A percentile compares a stretch with the other conserved stretches of the same genome.
Conservation (phyloP, 1,140 invertebrate species). For the Drosophila melanica region DNA sequence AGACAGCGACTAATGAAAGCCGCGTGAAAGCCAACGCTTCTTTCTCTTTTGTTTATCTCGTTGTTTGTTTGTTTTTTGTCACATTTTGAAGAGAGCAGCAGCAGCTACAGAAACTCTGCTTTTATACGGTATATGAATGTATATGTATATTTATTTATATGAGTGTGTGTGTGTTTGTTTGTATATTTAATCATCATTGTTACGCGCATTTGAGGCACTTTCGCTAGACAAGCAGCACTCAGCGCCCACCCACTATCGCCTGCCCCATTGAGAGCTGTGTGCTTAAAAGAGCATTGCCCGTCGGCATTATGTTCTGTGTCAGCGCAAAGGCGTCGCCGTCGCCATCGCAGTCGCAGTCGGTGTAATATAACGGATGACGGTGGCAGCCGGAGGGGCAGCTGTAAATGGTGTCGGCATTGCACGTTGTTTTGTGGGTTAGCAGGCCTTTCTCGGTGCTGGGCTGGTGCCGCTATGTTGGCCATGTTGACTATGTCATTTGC, state of each 20-base stretch:
- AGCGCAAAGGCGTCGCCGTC: conserved; percentile 64
- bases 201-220: conserved; percentile 73
- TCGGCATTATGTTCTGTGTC: conserved; percentile 81
- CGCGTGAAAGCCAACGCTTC: conserved; percentile 59
- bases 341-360: no score
- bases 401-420: conserved; percentile 59
- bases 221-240: conserved; percentile 55
- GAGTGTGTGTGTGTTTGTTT: conserved; percentile 10
- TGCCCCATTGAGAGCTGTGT: conserved; percentile 59
- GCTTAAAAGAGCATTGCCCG: conserved; percentile 82
- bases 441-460: conserved; percentile 46
- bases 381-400: background rate
- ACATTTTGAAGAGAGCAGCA: conserved; percentile 64
- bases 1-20: conserved; percentile 51
- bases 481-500: conserved; percentile 81
- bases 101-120: conserved; percentile 5
- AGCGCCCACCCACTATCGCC: conserved; percentile 18
- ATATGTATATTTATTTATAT: conserved; percentile 20
- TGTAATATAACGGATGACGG: background rate
- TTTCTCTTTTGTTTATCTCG: conserved; percentile 63
- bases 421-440: conserved; percentile 78
- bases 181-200: conserved; percentile 69
- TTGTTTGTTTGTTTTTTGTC: conserved; percentile 67
- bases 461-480: conserved; percentile 62
- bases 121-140: conserved; percentile 16